These are phyloP conservation scores for Sturnus vulgaris DNA, from an alignment of 2,113 vertebrate genomes.

Conservation along the genomic window DNA sequence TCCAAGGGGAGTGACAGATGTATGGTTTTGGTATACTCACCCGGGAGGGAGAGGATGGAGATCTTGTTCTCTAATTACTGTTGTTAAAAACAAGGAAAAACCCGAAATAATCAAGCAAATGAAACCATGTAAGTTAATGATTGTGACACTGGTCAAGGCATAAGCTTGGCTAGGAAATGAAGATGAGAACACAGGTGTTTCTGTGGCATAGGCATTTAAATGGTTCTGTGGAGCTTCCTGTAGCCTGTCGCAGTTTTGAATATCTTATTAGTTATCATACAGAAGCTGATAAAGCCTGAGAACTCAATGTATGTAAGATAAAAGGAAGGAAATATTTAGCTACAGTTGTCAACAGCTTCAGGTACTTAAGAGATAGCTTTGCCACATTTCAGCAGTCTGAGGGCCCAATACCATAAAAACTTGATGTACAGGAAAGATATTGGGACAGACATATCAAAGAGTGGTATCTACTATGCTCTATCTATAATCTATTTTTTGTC, in stretches of 20 bases:
- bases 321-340: background rate
- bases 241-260: background rate
- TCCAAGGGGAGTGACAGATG: background rate
- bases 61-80: background rate
- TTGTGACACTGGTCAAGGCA: too few relatives aligned
- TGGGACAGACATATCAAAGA: background rate
- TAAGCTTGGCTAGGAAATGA: background rate
- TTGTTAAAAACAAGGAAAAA: background rate
- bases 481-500: background rate
- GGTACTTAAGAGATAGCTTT: background rate
- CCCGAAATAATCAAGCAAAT: background rate
- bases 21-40: background rate
- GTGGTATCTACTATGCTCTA: background rate
- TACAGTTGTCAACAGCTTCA: background rate
- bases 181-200: background rate
- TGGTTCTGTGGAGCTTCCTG: background rate
- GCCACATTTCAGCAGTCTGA: background rate
- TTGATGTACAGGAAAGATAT: background rate
- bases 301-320: background rate
- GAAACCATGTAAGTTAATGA: background rate
- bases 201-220: too few relatives aligned
- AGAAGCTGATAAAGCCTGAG: background rate
- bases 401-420: background rate
- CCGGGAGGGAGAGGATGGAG: background rate
- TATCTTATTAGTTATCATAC: background rate